phyloP scores from a whole-genome alignment of 1,140 invertebrate genomes.

The Pseudomyrmex dendroicus region DNA sequence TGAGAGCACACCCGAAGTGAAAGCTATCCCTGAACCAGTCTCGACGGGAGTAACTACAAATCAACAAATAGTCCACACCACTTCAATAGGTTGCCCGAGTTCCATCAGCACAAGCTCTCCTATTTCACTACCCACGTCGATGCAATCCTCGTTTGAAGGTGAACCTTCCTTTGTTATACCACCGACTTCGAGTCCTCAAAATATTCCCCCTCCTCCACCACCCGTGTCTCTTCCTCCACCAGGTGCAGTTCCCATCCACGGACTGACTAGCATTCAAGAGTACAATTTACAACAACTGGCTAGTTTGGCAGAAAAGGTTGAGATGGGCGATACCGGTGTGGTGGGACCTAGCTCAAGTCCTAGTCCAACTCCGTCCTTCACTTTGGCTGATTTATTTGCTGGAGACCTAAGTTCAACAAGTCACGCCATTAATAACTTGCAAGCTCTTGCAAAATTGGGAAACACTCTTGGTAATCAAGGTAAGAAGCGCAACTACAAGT shows the following conservation, averaged over 20 bases:
- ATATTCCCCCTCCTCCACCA: slow-evolving; percentile 84
- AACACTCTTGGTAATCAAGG: slow-evolving; percentile 88
- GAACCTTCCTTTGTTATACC: slow-evolving; percentile 82
- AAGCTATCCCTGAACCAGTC: slow-evolving; percentile 68
- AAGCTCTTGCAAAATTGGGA: slow-evolving; percentile 94
- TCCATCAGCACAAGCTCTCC: slow-evolving; percentile 88
- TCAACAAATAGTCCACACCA: slow-evolving; percentile 79
- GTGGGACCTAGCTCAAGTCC: slow-evolving; percentile 87
- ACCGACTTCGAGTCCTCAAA: slow-evolving; percentile 81
- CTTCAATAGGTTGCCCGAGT: slow-evolving; percentile 84
- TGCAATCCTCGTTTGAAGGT: slow-evolving; percentile 93
- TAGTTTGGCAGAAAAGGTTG: slow-evolving; percentile 89
- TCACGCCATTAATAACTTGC: slow-evolving; percentile 94
- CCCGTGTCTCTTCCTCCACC: slow-evolving; percentile 81
- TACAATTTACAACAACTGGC: slow-evolving; percentile 93
- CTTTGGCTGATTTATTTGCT: slow-evolving; percentile 90
- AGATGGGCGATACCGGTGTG: slow-evolving; percentile 82
- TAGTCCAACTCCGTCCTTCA: slow-evolving; percentile 89
- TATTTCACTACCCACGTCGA: slow-evolving; percentile 88
- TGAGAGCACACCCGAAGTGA: slow-evolving; percentile 83
- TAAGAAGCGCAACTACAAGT: slow-evolving; percentile 76
- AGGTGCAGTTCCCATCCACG: slow-evolving; percentile 82
- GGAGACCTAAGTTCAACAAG: slow-evolving; percentile 89
- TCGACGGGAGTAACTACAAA: slow-evolving; percentile 66
- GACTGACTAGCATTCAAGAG: slow-evolving; percentile 91